Conservation (phyloP, 2,888 invertebrate species). For the Eugnorisma glareosa region DNA sequence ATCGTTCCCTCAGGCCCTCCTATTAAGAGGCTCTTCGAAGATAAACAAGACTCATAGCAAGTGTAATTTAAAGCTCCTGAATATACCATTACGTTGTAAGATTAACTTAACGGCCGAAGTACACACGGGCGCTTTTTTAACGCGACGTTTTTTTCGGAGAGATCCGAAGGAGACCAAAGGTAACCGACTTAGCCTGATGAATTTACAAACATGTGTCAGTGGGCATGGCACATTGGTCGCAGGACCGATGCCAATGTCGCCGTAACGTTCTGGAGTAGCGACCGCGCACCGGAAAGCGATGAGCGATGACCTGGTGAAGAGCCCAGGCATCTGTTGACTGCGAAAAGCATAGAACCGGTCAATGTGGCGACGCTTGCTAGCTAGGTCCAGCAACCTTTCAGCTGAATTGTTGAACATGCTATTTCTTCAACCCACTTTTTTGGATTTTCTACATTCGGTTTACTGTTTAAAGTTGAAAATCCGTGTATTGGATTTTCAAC, state of each 20-base stretch:
- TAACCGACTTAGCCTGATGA: not conserved
- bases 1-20: constrained; percentile 18
- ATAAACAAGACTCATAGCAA: constrained; percentile 41
- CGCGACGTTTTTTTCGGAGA: not conserved
- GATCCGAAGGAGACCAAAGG: not conserved
- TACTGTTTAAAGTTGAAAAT: not conserved
- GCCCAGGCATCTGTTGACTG: not conserved
- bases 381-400: not conserved
- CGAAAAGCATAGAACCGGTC: not conserved
- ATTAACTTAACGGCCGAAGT: constrained; percentile 2
- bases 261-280: not conserved
- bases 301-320: not conserved
- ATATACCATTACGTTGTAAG: constrained; percentile 32
- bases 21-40: constrained; percentile 22
- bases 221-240: not conserved
- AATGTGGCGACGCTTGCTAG: not conserved
- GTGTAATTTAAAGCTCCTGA: constrained; percentile 34
- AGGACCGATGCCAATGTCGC: not conserved
- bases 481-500: too few species aligned
- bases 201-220: not conserved
- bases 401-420: not conserved
- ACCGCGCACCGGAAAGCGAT: not conserved
- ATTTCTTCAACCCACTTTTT: not conserved
- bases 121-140: not conserved
- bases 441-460: not conserved